A percentile compares a stretch with the other conserved stretches of the same genome.
Conservation (phyloP, 2,888 invertebrate genomes). For the Crossocerus cetratus region DNA sequence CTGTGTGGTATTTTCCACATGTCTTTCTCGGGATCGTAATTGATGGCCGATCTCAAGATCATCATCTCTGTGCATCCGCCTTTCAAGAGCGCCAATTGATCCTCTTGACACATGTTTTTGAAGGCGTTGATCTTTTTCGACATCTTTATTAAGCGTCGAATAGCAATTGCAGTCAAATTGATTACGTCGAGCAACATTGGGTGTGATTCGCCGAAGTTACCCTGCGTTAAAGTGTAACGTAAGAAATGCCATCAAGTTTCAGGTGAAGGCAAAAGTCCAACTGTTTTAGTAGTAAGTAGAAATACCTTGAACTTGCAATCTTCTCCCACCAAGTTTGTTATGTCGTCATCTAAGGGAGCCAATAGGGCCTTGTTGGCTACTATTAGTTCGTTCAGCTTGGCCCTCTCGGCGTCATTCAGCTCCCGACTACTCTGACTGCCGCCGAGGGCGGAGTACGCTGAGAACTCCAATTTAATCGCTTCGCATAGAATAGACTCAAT, state of each 20-base stretch:
- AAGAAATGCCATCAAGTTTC: constrained; percentile 21
- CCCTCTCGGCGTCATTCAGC: constrained; percentile 89
- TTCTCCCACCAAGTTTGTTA: constrained; percentile 83
- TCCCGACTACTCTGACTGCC: constrained; percentile 82
- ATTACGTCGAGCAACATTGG: constrained; percentile 89
- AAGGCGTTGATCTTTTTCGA: constrained; percentile 92
- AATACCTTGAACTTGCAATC: constrained; percentile 81
- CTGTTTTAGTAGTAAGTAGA: background rate
- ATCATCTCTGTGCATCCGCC: constrained; percentile 98
- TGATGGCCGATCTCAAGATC: constrained; percentile 94
- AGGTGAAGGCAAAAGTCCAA: background rate
- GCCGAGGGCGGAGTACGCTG: constrained; percentile 83
- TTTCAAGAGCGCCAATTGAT: constrained; percentile 92
- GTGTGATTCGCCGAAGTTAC: constrained; percentile 77
- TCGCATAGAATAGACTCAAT: constrained; percentile 91
- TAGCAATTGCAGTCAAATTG: constrained; percentile 94
- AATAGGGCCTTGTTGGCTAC: constrained; percentile 91
- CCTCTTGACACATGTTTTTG: constrained; percentile 95
- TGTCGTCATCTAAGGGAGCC: constrained; percentile 90
- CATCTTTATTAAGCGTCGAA: constrained; percentile 91
- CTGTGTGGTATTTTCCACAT: constrained; percentile 94
- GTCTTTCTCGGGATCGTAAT: constrained; percentile 92
- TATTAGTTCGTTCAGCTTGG: constrained; percentile 90
- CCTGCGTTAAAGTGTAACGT: constrained; percentile 47
- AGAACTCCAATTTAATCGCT: constrained; percentile 91